A percentile compares a stretch with the other conserved stretches of the same genome.
Evolutionary conservation across 2,888 invertebrate species (phyloP).

Genomic region (Ditula angustiorana): DNA sequence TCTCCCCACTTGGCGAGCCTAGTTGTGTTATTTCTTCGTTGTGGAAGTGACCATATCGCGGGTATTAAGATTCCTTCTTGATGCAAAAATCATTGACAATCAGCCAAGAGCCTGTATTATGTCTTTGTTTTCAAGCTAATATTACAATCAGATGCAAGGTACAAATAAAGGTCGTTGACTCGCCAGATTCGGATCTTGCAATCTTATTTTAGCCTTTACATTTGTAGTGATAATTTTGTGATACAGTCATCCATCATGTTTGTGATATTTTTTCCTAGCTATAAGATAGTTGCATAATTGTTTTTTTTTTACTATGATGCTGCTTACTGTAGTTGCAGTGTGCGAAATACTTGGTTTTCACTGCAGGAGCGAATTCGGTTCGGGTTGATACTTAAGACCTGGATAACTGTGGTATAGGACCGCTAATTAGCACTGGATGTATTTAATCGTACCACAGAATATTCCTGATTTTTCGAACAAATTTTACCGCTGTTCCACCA

Average conservation of each 20-base stretch:
- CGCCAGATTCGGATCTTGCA: constrained; percentile 3
- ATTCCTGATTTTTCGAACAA: too few relatives aligned
- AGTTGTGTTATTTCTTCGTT: constrained; percentile 11
- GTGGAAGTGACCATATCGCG: constrained; percentile 3
- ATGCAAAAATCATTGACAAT: constrained; percentile 61
- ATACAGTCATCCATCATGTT: not conserved
- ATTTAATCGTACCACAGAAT: too few relatives aligned
- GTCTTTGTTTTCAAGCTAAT: constrained; percentile 33
- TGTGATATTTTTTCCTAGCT: too few relatives aligned
- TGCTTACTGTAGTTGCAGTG: too few relatives aligned
- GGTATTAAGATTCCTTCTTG: constrained; percentile 59
- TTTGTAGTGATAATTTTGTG: constrained; percentile 20
- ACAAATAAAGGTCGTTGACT: constrained; percentile 43
- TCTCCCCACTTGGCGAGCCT: not conserved
- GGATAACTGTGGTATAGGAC: too few relatives aligned
- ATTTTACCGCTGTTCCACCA: too few relatives aligned
- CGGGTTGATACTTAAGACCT: too few relatives aligned
- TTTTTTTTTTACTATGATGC: not conserved
- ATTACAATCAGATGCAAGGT: constrained; percentile 34
- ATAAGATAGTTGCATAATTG: too few relatives aligned
- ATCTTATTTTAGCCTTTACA: not conserved
- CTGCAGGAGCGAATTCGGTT: too few relatives aligned
- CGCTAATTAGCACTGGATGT: too few relatives aligned
- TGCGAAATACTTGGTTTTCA: too few relatives aligned
- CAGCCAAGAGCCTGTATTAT: constrained; percentile 59